Percentiles rank a stretch among this genome's conserved stretches.
These are phyloP conservation scores for Tolypeutes matacus DNA, from an alignment of 2,797 vertebrate genomes.

Conservation along the genomic window DNA sequence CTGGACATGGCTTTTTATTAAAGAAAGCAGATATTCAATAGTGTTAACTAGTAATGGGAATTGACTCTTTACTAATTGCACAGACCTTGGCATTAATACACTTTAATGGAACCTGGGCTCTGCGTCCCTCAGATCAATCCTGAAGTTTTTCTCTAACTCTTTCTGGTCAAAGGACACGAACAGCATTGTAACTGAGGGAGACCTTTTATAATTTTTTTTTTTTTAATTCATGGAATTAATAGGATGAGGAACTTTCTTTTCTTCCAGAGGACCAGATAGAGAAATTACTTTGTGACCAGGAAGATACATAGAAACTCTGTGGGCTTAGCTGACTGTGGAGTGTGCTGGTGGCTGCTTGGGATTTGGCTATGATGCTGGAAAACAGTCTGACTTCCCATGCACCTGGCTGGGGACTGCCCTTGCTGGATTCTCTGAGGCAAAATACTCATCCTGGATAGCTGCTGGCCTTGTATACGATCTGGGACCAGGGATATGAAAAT, in stretches of 20 bases:
- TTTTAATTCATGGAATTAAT: slow-evolving; percentile 83
- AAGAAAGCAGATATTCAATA: slow-evolving; percentile 97
- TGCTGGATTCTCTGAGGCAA: slow-evolving; percentile 12
- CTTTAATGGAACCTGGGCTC: slow-evolving; percentile 94
- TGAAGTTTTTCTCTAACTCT: slow-evolving; percentile 86
- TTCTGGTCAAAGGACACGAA: slow-evolving; percentile 86
- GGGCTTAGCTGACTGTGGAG: slow-evolving; percentile 7
- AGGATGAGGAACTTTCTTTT: slow-evolving; percentile 69
- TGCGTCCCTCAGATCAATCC: slow-evolving; percentile 91
- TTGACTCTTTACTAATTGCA: slow-evolving; percentile 97
- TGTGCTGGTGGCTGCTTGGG: slow-evolving; percentile 11
- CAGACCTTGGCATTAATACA: slow-evolving; percentile 94
- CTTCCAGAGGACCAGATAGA: slow-evolving; percentile 60
- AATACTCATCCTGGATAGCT: slow-evolving; percentile 63
- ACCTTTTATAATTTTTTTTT: slow-evolving; percentile 84
- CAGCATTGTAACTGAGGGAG: slow-evolving; percentile 80
- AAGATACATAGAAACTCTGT: not conserved
- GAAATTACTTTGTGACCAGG: not conserved
- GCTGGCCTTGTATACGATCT: not conserved
- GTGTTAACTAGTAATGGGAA: slow-evolving; percentile 96
- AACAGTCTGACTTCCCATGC: slow-evolving; percentile 1
- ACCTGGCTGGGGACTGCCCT: slow-evolving; percentile 63
- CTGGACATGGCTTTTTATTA: slow-evolving; percentile 96
- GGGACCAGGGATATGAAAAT: slow-evolving; percentile 25
- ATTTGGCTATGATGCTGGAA: slow-evolving; percentile 6